Base-by-base conservation (phyloP, 2,797 vertebrate species). In the Pogonophryne albipinna region DNA sequence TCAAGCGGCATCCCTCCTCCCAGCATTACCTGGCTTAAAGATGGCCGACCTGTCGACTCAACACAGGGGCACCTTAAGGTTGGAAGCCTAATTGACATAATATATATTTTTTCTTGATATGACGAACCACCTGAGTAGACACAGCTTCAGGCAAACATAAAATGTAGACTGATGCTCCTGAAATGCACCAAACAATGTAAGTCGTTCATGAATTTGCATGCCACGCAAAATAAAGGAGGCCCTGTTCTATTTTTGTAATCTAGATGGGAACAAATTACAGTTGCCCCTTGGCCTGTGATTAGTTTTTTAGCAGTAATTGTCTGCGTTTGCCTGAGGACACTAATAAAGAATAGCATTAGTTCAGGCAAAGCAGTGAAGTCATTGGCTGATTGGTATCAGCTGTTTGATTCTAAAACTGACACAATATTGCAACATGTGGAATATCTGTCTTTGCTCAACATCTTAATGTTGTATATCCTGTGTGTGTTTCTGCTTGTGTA, bases 21-120 rank as follows among this genome's bases (percentile, higher is more conserved):
- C 42, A 95, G 94, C 71, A 95, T 99, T 46, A 99, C 96, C 1
- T 99, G 98, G 98, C 91, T 99, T 42, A 99, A 98, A 93, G 95
- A 98, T 78, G 95, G 95, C 8, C 95, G 95, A 14, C 98, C 98
- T 62, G 95, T 99, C 14, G 97, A 97, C 87, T 94, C 94, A 53
- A 95, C 96, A 66, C 95, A 93, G 79, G 95, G 94, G 61, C 95
- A 96, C 64, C 90, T 97, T 45, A 95, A 92, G 94, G 98, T 99
- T 80, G 89, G 67, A 62, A 31, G 2, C 42, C 23, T 42, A 17
- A 62, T 1, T 16, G 11, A 41, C n/a, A 16, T 53, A 10, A 19
- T 4, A 5, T 17, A 31, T 63, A 0, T 6, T 44, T 19, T 1
- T 23, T 27, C 53, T 63, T 64, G 3, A 55, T 13, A 44, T 15